phyloP scores from a whole-genome alignment of 2,888 invertebrate species.

The Cryptophagus acutangulus region DNA sequence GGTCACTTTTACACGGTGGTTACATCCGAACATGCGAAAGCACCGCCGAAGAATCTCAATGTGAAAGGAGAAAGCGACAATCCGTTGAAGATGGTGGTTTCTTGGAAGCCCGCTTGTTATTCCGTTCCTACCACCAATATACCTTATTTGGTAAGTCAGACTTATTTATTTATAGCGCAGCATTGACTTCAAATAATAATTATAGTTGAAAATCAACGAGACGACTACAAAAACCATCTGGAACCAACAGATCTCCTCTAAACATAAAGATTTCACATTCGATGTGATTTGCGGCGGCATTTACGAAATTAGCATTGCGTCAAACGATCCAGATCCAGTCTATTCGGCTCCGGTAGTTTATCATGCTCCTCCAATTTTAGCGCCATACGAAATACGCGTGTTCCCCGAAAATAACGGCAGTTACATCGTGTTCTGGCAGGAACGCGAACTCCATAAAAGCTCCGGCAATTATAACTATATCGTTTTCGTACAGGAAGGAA shows the following conservation, averaged over 20 bases:
- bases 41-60: constrained; percentile 64
- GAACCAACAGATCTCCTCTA: constrained; percentile 1
- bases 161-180: too few species aligned
- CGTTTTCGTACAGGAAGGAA: constrained; percentile 59
- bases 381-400: constrained; percentile 62
- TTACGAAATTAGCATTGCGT: constrained; percentile 53
- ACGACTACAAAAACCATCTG: constrained; percentile 39
- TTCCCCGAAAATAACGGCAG: constrained; percentile 58
- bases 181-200: background rate
- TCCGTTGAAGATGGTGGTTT: constrained; percentile 54
- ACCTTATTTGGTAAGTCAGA: constrained; percentile 22
- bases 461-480: constrained; percentile 54
- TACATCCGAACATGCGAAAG: constrained; percentile 51
- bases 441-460: constrained; percentile 42
- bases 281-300: constrained; percentile 49
- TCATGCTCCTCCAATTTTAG: constrained; percentile 54
- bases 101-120: too few species aligned
- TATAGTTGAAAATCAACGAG: too few species aligned
- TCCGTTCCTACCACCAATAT: constrained; percentile 16
- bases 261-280: constrained; percentile 45
- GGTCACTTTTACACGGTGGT: constrained; percentile 42
- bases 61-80: constrained; percentile 45
- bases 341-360: constrained; percentile 51
- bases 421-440: constrained; percentile 63
- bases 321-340: constrained; percentile 48